Percentiles rank a stretch among this genome's conserved stretches.
Evolutionary conservation across 2,113 vertebrate species (phyloP).

Genomic region (Oreamnos americanus): DNA sequence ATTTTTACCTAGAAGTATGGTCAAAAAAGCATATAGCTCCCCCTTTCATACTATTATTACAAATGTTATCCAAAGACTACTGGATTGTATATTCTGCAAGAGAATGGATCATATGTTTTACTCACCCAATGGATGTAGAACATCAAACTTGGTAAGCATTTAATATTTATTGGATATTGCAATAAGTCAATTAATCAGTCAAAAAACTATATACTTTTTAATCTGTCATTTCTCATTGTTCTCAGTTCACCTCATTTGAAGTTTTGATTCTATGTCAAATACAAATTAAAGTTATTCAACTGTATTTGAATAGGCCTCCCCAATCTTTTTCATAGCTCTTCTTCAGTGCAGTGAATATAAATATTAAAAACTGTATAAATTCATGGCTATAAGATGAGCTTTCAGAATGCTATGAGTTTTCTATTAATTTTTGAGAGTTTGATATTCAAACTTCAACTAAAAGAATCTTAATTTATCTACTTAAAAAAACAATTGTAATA

Average conservation of each 20-base stretch:
- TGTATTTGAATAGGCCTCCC: neutral
- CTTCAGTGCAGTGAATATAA: neutral
- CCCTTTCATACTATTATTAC: neutral
- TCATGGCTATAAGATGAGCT: neutral
- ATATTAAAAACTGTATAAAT: neutral
- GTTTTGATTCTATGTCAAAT: neutral
- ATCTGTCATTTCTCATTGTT: neutral
- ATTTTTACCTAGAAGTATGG: neutral
- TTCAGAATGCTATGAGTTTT: neutral
- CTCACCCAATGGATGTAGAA: neutral
- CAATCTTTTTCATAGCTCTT: neutral
- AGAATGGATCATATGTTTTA: neutral
- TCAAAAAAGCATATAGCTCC: neutral
- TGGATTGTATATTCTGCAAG: neutral
- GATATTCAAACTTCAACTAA: neutral
- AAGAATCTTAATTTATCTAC: neutral
- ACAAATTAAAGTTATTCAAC: neutral
- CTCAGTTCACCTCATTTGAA: neutral
- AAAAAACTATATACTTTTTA: neutral
- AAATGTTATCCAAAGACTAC: neutral
- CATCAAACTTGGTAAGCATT: slow-evolving; percentile 1
- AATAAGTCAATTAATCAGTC: neutral
- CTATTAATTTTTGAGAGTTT: neutral
- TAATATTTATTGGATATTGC: neutral
- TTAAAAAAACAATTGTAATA: neutral